Base-by-base conservation (phyloP, 53 echinoderm and acorn worm genomes). In the Henricia sp. region DNA sequence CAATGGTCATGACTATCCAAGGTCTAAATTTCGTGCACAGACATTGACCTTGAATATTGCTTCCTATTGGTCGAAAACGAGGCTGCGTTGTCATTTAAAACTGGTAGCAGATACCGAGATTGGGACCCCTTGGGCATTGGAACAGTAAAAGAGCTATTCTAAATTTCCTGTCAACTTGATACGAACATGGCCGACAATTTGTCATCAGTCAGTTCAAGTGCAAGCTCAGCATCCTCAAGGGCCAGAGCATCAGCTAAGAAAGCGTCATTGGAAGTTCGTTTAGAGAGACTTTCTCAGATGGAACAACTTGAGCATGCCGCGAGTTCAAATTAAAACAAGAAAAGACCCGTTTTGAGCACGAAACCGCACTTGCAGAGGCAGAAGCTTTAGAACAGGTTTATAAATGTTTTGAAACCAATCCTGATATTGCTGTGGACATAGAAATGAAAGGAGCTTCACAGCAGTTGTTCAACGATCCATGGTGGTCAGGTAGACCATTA, bases 301-400 rank as follows among this genome's bases (percentile, higher is more conserved):
- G 67, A 67, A 28, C 16, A 67, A 37, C 32, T 37, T 5, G 16
- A 67, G 32, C 16, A 12, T 4, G 16, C 32, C n/a, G n/a, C 24
- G 67, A 67, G 67, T 29, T 67, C 32, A 67, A 9, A 29, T 6
- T 67, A 19, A 67, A 67, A 29, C 67, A 67, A 26, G 17, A 67
- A 33, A 67, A 67, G 67, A 26, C 3, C 32, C 24, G 67, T 34
- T 4, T 67, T 25, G 67, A 67, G 67, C 30, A 29, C 16, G 67
- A 67, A 28, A 67, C 67, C 32, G 32, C 37, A 12, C 28, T 67
- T 16, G 67, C 67, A 16, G 67, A 67, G 37, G 67, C 67, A 67
- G 67, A 67, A 67, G 67, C 67, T 16, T 27, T 28, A 29, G 67
- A 12, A 4, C 26, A 67, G 37, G 67, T 67, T 3, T 67, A 17